Evolutionary conservation across 2,888 invertebrate genomes (phyloP).

Genomic region (Plebejus argus): DNA sequence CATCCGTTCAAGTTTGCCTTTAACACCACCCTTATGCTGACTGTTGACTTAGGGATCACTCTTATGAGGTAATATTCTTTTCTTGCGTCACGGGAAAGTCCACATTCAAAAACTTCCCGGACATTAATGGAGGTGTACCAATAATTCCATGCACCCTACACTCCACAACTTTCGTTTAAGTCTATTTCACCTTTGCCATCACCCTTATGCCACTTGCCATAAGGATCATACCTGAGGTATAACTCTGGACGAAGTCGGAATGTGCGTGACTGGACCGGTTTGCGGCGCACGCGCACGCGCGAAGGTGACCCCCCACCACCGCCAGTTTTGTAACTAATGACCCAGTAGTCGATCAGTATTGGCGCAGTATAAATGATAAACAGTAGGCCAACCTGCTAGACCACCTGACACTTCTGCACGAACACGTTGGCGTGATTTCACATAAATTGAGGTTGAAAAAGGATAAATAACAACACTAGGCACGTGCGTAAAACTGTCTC

Average conservation of each 20-base stretch:
- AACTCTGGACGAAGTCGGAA: not conserved
- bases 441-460: too few relatives aligned
- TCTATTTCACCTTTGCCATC: not conserved
- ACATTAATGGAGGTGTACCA: not conserved
- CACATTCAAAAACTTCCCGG: not conserved
- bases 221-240: not conserved
- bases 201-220: not conserved
- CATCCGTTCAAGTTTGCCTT: too few relatives aligned
- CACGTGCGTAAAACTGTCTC: not conserved
- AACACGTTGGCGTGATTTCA: too few relatives aligned
- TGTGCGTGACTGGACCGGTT: slow-evolving; percentile 20
- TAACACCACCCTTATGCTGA: too few relatives aligned
- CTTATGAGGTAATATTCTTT: not conserved
- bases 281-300: not conserved
- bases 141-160: not conserved
- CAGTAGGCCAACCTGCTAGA: not conserved
- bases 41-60: too few relatives aligned
- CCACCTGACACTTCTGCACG: not conserved
- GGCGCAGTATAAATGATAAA: not conserved
- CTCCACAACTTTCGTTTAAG: not conserved
- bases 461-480: too few relatives aligned
- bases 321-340: not conserved
- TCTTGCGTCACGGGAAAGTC: not conserved
- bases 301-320: slow-evolving; percentile 7
- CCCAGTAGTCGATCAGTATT: slow-evolving; percentile 5